Percentiles rank a stretch among this genome's conserved stretches.
These are phyloP conservation scores for Macroglossus sobrinus DNA, from an alignment of 2,113 vertebrate species.

Conservation along the genomic window DNA sequence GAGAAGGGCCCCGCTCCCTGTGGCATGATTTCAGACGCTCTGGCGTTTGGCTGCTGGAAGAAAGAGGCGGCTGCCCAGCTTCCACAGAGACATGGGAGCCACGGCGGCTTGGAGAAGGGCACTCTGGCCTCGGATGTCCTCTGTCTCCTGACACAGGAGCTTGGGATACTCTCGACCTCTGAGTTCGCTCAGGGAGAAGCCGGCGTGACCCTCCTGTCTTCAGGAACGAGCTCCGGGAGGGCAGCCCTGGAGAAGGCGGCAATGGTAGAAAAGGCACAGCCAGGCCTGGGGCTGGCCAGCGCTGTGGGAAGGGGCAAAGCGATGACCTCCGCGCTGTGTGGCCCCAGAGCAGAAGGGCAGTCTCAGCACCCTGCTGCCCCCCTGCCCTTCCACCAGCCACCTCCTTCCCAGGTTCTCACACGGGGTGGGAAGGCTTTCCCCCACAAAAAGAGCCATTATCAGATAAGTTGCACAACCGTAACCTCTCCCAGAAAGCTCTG, in stretches of 20 bases:
- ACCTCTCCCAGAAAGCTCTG: not conserved
- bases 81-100: not conserved
- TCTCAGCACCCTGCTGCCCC: not conserved
- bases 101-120: not conserved
- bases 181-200: not conserved
- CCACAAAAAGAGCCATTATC: not conserved
- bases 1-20: not conserved
- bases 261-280: not conserved
- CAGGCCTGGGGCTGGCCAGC: fast-evolving
- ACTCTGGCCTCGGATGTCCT: not conserved
- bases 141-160: not conserved
- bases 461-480: fast-evolving
- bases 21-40: not conserved
- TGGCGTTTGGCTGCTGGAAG: not conserved
- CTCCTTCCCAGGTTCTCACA: not conserved
- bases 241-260: not conserved
- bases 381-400: not conserved
- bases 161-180: not conserved
- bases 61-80: not conserved
- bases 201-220: not conserved
- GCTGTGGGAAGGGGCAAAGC: not conserved
- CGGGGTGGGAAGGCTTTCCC: not conserved
- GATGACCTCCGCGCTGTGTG: not conserved
- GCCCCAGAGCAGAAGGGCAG: not conserved
- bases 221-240: not conserved